Evolutionary conservation across 2,113 vertebrate species (phyloP).

Genomic region (Porphyrio hochstetteri): DNA sequence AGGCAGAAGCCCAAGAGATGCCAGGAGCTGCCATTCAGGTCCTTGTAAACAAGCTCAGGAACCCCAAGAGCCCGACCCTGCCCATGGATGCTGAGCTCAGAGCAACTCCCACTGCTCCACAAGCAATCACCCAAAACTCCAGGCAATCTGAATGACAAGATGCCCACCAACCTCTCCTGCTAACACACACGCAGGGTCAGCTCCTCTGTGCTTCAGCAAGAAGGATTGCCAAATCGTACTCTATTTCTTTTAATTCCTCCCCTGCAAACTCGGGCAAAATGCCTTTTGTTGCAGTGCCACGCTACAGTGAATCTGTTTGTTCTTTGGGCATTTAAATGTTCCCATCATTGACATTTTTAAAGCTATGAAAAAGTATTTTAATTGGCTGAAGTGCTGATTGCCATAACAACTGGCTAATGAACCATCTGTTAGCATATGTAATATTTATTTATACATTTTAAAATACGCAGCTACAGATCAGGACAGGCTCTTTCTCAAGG

Average conservation of each 20-base stretch:
- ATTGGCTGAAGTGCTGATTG: constrained; percentile 74
- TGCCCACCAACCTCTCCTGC: background rate
- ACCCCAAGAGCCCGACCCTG: background rate
- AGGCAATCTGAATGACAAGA: too few species aligned
- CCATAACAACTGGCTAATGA: constrained; percentile 77
- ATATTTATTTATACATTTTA: constrained; percentile 74
- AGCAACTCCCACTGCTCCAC: background rate
- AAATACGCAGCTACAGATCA: background rate
- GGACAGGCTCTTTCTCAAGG: constrained; percentile 25
- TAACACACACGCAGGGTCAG: background rate
- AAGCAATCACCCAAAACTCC: background rate
- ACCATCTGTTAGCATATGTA: constrained; percentile 73
- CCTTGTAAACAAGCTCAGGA: background rate
- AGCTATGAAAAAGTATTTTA: constrained; percentile 60
- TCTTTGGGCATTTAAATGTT: constrained; percentile 26
- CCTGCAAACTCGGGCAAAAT: background rate
- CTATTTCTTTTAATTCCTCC: background rate
- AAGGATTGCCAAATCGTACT: background rate
- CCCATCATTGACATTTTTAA: constrained; percentile 63
- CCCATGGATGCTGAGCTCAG: background rate
- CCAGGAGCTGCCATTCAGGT: accelerated
- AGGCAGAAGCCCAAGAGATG: background rate
- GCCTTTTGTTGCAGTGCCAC: background rate
- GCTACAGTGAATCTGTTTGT: constrained; percentile 9
- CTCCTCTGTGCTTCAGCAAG: background rate